Base-by-base conservation (phyloP, 2,888 invertebrate genomes). In the Pristionchus arcanus region DNA sequence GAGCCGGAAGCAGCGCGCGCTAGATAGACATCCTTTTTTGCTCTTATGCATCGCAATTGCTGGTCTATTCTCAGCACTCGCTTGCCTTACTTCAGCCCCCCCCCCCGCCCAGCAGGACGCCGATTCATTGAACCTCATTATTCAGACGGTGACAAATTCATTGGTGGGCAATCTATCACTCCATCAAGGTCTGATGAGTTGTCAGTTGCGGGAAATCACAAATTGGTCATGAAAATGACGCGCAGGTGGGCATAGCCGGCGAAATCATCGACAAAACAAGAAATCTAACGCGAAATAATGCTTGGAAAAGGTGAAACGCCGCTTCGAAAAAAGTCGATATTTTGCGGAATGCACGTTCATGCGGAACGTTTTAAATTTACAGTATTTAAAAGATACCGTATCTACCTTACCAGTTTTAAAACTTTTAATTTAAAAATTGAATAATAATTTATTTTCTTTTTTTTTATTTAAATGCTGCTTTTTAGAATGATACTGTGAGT, bases 21-120 rank as follows among this genome's bases (percentile, higher is more conserved):
- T 49, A 49, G 81, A 81, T 81, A 81, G 42, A 81, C n/a, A 81
- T 81, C 81, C 49, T 49, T 81, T 81, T 81, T 81, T 81, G 77
- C 28, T 21, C 37, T n/a, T 42, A 7, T 49, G 42, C 42, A 49
- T 49, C 42, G 42, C 4, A 28, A 81, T 28, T 7, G 25, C 49
- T 34, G 11, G 15, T 49, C 81, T 42, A 74, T 74, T 74, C 74
- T 74, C 74, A 74, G 37, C 74, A 37, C 31, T 74, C n/a, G 25
- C 74, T 74, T 37, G 74, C 49, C 81, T 81, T 28, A n/a, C 81
- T 49, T 9, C 34, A 31, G 68, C 71, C 71, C 42, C 42, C 2
- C 37, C 7, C 71, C 71, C 42, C 42, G 15, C 37, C 7, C 81
- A 19, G 49, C 49, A 19, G 53, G 53, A 28, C 53, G 81, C 37